Conservation (phyloP, 2,888 invertebrate species). For the Osedax frankpressi region DNA sequence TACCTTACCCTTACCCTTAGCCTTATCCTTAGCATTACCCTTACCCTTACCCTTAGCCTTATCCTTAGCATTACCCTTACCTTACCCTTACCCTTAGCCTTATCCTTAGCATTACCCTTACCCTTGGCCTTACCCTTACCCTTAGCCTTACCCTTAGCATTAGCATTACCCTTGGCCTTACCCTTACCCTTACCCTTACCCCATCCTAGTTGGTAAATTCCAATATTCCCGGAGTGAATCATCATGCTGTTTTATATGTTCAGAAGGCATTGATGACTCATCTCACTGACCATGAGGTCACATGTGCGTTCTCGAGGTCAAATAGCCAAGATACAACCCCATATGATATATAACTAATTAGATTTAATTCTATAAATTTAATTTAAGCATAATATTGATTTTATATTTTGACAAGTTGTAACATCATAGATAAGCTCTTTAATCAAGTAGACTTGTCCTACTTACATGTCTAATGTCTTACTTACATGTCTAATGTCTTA, state of each 20-base stretch:
- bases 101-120: neutral
- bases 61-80: no score
- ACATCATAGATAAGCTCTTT: no score
- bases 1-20: neutral
- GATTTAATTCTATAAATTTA: no score
- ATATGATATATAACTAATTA: no score
- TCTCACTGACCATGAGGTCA: conserved; percentile 83
- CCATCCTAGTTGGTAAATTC: conserved; percentile 75
- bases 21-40: neutral
- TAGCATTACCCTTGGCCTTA: neutral
- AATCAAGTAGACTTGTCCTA: no score
- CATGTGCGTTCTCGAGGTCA: conserved; percentile 74
- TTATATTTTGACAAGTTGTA: no score
- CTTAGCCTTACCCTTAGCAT: neutral
- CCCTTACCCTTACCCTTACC: neutral
- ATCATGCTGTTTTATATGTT: conserved; percentile 80
- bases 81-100: neutral
- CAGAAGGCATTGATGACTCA: conserved; percentile 75
- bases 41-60: neutral
- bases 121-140: neutral
- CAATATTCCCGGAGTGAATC: conserved; percentile 78
- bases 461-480: no score
- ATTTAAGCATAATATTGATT: no score
- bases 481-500: no score
- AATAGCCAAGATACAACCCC: no score